A percentile compares a stretch with the other conserved stretches of the same genome.
These are phyloP conservation scores for Betta splendens DNA, from an alignment of 2,797 vertebrate species.

Conservation along the genomic window DNA sequence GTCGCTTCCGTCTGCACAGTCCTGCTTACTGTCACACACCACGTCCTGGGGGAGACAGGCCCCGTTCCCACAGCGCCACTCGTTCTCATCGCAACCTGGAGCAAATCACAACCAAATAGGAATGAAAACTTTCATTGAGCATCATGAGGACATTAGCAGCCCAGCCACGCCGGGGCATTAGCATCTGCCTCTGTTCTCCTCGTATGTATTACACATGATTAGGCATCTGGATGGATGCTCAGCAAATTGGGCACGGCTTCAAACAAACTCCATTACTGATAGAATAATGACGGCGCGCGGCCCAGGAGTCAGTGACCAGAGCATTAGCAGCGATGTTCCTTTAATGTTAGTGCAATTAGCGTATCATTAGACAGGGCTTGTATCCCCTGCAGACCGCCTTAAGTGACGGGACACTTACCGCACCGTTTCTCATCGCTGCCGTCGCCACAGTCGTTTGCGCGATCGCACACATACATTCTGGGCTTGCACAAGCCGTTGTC, in stretches of 20 bases:
- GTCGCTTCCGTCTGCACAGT: slow-evolving; percentile 82
- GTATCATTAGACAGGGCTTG: slow-evolving; percentile 41
- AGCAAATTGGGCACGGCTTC: slow-evolving; percentile 54
- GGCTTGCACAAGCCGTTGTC: slow-evolving; percentile 81
- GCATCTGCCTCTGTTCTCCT: slow-evolving; percentile 31
- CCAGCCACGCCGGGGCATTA: slow-evolving; percentile 20
- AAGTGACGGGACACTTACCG: slow-evolving; percentile 65
- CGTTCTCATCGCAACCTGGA: slow-evolving; percentile 71
- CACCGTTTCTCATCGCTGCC: slow-evolving; percentile 80
- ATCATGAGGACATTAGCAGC: slow-evolving; percentile 21
- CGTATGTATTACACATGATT: slow-evolving; percentile 43
- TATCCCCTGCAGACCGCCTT: slow-evolving; percentile 17
- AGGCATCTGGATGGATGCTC: slow-evolving; percentile 34
- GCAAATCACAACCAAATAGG: slow-evolving; percentile 11
- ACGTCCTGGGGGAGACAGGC: slow-evolving; percentile 72
- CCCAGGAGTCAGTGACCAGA: slow-evolving; percentile 44
- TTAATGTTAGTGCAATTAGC: slow-evolving; percentile 63
- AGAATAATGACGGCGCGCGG: slow-evolving; percentile 50
- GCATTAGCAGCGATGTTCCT: slow-evolving; percentile 55
- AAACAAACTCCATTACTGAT: slow-evolving; percentile 61
- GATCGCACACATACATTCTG: slow-evolving; percentile 76
- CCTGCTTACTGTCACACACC: slow-evolving; percentile 72
- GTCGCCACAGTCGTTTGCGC: slow-evolving; percentile 83
- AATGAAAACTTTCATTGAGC: slow-evolving; percentile 7
- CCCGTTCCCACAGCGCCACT: slow-evolving; percentile 76